Conservation (phyloP, 2,888 invertebrate genomes). For the Argynnis bischoffii region DNA sequence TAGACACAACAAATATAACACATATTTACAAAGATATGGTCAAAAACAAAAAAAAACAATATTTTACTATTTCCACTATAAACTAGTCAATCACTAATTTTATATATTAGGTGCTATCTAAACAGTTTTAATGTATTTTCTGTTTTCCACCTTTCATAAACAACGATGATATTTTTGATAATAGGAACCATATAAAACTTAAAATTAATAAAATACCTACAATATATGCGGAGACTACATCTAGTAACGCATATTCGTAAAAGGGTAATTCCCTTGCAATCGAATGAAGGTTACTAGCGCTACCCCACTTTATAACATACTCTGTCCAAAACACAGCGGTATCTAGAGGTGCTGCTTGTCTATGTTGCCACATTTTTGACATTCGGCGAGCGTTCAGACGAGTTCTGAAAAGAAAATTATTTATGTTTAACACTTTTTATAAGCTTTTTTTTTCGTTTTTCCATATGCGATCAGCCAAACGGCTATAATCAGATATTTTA, state of each 20-base stretch:
- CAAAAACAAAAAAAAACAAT: too few species aligned
- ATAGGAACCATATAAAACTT: slow-evolving; percentile 49
- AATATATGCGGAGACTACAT: slow-evolving; percentile 60
- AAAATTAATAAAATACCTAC: slow-evolving; percentile 51
- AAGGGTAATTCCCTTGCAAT: slow-evolving; percentile 58
- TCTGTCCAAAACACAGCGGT: slow-evolving; percentile 83
- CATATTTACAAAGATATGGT: too few species aligned
- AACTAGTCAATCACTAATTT: too few species aligned
- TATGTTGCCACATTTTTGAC: slow-evolving; percentile 78
- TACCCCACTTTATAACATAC: slow-evolving; percentile 76
- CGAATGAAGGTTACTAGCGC: slow-evolving; percentile 58
- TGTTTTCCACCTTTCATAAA: slow-evolving; percentile 57
- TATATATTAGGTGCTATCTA: neutral
- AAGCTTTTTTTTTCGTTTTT: neutral
- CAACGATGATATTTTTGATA: slow-evolving; percentile 53
- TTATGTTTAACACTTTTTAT: neutral
- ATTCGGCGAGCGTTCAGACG: slow-evolving; percentile 67
- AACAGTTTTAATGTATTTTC: slow-evolving; percentile 57
- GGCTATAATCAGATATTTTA: too few species aligned
- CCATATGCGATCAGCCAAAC: too few species aligned
- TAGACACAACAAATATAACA: too few species aligned
- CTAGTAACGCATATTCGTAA: slow-evolving; percentile 60
- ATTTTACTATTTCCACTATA: too few species aligned
- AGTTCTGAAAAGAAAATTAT: slow-evolving; percentile 59
- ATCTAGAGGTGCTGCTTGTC: slow-evolving; percentile 76